Conservation (phyloP, 2,797 vertebrate genomes). For the Oreochromis grahami region DNA sequence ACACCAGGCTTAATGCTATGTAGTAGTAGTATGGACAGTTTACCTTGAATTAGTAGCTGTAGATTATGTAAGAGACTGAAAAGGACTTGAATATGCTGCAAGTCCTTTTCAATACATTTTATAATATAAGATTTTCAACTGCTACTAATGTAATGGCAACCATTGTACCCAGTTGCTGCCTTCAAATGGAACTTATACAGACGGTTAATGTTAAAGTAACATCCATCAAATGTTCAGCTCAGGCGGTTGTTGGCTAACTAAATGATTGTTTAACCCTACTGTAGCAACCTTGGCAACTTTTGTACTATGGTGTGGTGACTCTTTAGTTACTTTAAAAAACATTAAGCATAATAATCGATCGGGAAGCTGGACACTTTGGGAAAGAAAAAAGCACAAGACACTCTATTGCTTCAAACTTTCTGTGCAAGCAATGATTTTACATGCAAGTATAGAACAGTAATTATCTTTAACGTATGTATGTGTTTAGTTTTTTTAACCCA, state of each 20-base stretch:
- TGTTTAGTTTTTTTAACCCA: no score
- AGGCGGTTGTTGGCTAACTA: accelerated
- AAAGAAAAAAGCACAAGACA: not conserved
- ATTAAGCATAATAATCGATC: not conserved
- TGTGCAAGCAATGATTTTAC: not conserved
- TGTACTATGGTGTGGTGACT: not conserved
- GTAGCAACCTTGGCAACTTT: not conserved
- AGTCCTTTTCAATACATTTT: not conserved
- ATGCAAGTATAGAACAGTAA: not conserved
- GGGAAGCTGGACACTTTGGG: not conserved
- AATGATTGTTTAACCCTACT: not conserved
- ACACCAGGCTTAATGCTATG: not conserved
- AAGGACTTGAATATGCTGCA: accelerated
- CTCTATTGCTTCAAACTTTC: not conserved
- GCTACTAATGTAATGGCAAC: not conserved
- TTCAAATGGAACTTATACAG: not conserved
- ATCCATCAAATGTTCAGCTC: not conserved
- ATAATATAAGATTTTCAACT: not conserved
- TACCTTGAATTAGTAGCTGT: not conserved
- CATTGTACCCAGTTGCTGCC: not conserved
- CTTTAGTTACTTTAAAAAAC: not conserved
- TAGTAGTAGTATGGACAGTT: not conserved
- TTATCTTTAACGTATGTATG: not conserved
- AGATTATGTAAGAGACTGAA: not conserved
- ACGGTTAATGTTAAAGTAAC: not conserved